Evolutionary conservation across 2,113 vertebrate genomes (phyloP).

Genomic region (Seriola aureovittata): DNA sequence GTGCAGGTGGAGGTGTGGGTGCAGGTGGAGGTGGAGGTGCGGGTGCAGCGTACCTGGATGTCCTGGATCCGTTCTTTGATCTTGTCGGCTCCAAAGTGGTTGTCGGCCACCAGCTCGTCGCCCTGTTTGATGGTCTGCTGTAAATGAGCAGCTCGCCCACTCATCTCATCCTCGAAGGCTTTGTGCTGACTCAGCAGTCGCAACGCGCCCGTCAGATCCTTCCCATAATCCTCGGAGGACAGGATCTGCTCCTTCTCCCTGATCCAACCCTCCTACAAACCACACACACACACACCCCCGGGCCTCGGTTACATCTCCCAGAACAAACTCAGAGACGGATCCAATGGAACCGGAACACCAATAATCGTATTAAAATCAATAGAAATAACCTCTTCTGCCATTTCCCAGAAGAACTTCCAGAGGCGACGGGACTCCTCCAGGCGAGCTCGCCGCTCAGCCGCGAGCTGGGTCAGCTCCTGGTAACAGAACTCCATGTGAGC

Average conservation of each 20-base stretch:
- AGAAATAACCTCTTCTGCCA: constrained; percentile 91
- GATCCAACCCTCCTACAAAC: constrained; percentile 92
- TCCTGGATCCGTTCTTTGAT: constrained; percentile 93
- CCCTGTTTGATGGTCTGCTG: constrained; percentile 95
- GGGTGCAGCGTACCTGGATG: constrained; percentile 63
- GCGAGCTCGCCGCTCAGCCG: constrained; percentile 91
- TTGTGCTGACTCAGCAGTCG: constrained; percentile 96
- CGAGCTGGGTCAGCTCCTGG: constrained; percentile 95
- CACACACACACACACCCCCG: constrained; percentile 1
- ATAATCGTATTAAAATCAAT: not conserved
- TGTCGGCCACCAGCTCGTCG: constrained; percentile 91
- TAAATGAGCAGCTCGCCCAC: constrained; percentile 91
- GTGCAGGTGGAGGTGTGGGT: too few species aligned
- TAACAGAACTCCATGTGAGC: constrained; percentile 99
- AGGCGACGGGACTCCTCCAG: constrained; percentile 97
- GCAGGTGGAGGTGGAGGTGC: not conserved
- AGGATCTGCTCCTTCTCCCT: constrained; percentile 98
- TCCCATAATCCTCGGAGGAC: constrained; percentile 94
- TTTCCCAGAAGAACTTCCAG: constrained; percentile 99
- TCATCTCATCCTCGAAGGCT: constrained; percentile 97
- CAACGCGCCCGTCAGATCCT: constrained; percentile 94
- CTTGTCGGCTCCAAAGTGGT: constrained; percentile 96
- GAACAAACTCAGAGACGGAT: not conserved
- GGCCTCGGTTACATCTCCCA: not conserved
- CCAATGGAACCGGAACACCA: too few species aligned